A percentile compares a stretch with the other conserved stretches of the same genome.
Conservation (phyloP, 2,888 invertebrate genomes). For the Agrotis exclamationis region DNA sequence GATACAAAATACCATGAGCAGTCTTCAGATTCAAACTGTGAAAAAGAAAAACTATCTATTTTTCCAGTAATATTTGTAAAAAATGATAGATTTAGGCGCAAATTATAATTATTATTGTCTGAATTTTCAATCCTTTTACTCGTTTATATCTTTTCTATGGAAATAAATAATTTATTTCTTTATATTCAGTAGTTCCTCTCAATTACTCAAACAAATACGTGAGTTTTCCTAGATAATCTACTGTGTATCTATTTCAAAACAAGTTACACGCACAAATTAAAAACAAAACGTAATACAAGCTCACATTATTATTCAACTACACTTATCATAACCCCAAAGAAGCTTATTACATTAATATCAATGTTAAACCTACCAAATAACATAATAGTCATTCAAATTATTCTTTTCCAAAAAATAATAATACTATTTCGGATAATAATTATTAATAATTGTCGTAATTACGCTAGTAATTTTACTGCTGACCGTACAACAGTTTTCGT, state of each 20-base stretch:
- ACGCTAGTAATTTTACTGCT: constrained; percentile 82
- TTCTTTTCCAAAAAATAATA: constrained; percentile 71
- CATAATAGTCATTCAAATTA: constrained; percentile 74
- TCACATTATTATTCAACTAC: constrained; percentile 32
- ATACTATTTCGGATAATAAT: constrained; percentile 80
- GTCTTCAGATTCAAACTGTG: not conserved
- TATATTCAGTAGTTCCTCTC: not conserved
- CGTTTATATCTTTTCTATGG: constrained; percentile 18
- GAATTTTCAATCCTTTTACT: not conserved
- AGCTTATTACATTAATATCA: constrained; percentile 66
- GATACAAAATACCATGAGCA: not conserved
- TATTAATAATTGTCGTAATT: constrained; percentile 85
- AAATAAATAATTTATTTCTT: not conserved
- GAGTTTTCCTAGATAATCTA: not conserved
- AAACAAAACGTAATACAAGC: constrained; percentile 22
- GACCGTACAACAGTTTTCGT: constrained; percentile 87
- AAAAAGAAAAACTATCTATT: not conserved
- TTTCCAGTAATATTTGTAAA: too few relatives aligned
- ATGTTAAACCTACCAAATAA: constrained; percentile 72
- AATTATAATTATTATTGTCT: too few relatives aligned
- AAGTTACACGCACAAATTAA: constrained; percentile 2
- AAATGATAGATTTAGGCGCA: too few relatives aligned
- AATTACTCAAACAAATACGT: not conserved
- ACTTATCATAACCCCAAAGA: constrained; percentile 40
- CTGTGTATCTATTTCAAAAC: too few relatives aligned